Evolutionary conservation across 2,888 invertebrate species (phyloP), one percentile per base, ranked within the genome.

Genomic region (Gymnocheta viridis): DNA sequence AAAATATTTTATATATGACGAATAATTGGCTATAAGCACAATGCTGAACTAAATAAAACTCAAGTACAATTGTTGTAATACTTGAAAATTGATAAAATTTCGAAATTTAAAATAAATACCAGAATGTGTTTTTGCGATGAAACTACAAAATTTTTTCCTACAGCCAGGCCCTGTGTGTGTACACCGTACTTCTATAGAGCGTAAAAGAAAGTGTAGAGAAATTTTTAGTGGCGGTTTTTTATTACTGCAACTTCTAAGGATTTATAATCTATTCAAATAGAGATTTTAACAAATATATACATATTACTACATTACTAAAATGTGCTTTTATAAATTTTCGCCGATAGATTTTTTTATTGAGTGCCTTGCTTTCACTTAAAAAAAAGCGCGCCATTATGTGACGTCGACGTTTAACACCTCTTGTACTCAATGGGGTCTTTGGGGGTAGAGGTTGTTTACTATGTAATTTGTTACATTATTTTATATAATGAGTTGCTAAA

Each of bases 191-290:
- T 58, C 54, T 62, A 17, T 49, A 64, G 62, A 78, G 84, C 73
- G 49, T 83, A 89, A 69, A 90, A 89, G 89, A 90, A 90, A 90
- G 90, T 90, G 90, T 90, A 90, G 90, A 90, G 90, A 90, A 90
- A 90, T 90, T 90, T 90, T 90, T 74, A 73, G 77, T 85, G 85
- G 82, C 82, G 73, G 80, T 24, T 82, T 44, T 79, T 80, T 32
- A 56, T 58, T 49, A 51, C 12, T 60, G 24, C 22, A 62, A 38
- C 32, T 44, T 44, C n/a, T 47, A 64, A 78, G 69, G 56, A 69
- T 54, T 64, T 73, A 38, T 19, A 2, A 22, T 29, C 14, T 44
- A 47, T 29, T 60, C 9, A 49, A 66, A 64, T 70, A 9, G 10
- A 22, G 7, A 56, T 24, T 19, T 51, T 22, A 44, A 47, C 38